These are phyloP conservation scores for Punctoribates punctum DNA, from an alignment of 2,888 invertebrate genomes.

Conservation along the genomic window DNA sequence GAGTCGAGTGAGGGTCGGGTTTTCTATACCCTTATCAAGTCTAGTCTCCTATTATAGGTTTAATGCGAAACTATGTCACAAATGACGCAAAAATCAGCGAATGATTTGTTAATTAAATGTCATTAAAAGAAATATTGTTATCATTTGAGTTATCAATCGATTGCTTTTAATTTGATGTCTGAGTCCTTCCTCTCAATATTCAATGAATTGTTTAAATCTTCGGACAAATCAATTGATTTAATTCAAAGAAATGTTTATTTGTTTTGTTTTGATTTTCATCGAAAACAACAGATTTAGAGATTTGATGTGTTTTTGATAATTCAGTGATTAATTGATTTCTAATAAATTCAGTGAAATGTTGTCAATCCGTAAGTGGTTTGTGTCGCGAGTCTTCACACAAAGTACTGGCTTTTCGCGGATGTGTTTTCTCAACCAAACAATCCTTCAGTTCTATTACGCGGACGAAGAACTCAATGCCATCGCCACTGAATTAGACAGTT, in stretches of 20 bases:
- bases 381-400: slow-evolving; percentile 42
- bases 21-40: too few relatives aligned
- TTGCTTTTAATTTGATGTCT: too few relatives aligned
- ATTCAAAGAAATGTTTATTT: background rate
- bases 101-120: background rate
- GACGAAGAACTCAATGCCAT: slow-evolving; percentile 94
- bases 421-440: slow-evolving; percentile 63
- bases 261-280: background rate
- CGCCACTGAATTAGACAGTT: slow-evolving; percentile 94
- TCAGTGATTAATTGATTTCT: background rate
- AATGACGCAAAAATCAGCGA: slow-evolving; percentile 16
- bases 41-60: too few relatives aligned
- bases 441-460: slow-evolving; percentile 96
- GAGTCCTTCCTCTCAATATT: too few relatives aligned
- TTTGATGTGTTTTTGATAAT: background rate
- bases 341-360: slow-evolving; percentile 32
- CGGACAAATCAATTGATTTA: too few relatives aligned
- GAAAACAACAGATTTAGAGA: background rate
- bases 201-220: too few relatives aligned
- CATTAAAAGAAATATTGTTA: too few relatives aligned
- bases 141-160: too few relatives aligned
- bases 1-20: background rate
- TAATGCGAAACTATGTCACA: background rate
- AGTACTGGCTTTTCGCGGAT: background rate
- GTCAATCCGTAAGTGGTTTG: slow-evolving; percentile 44